Evolutionary conservation across 1,140 invertebrate species (phyloP), one percentile per base, ranked within the genome.

Genomic region (Tetramorium parvispinum): DNA sequence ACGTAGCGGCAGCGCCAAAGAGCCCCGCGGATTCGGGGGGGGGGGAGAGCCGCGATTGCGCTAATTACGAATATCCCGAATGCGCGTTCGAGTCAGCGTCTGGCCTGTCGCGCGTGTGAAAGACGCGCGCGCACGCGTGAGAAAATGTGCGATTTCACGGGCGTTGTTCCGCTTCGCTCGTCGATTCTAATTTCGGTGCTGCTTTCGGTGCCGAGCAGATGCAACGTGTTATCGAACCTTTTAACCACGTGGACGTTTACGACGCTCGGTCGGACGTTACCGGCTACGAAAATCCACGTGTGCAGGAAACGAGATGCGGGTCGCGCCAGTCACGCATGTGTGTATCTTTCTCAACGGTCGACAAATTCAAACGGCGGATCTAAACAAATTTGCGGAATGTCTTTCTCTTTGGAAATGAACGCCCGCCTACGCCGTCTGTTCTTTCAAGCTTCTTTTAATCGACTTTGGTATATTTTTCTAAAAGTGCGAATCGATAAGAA

Each of bases 301-400:
- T 88, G 88, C 93, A 93, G 93, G 93, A 94, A 93, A 88, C 91
- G 87, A 73, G 92, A 94, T 94, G 93, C 93, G 93, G 93, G 93
- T 86, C 88, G 90, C 21, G 55, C 11, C 7, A 51, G 87, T 90
- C 89, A 89, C 93, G 93, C 92, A 92, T 93, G 91, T 93, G 91
- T 68, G 66, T 88, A 68, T 88, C 70, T 65, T 37, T 57, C 18
- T 85, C 51, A 81, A 89, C 87, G 59, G 83, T 27, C 87, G 85
- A 75, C 51, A 21, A 73, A n/a, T 55, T 83, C 53, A 46, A 73
- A 46, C 79, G 18, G 40, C 40, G 68, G 71, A 75, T 83, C 40
- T 46, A 83, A 83, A 73, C 37, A 46, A 73, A 82, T 73, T 82
- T 59, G 79, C 79, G 37, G 2, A 40, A 11, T 40, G 61, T 37